phyloP scores from a whole-genome alignment of 2,888 invertebrate genomes.

The Drosophila prostipennis region DNA sequence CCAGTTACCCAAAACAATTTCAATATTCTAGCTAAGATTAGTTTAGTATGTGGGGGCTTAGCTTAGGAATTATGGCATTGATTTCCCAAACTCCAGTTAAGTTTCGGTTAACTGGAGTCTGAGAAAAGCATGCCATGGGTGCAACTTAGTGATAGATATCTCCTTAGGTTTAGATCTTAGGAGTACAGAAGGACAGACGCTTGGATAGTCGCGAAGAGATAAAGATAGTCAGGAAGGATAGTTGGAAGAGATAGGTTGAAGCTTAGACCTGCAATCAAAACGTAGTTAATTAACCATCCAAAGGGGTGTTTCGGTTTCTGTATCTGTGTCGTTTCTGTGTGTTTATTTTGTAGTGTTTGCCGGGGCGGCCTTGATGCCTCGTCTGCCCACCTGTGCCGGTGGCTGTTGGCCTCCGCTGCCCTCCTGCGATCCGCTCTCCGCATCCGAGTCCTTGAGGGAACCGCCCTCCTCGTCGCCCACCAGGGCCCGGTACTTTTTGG shows the following conservation, averaged over 20 bases:
- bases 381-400: constrained; percentile 82
- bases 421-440: constrained; percentile 83
- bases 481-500: constrained; percentile 93
- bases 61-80: constrained; percentile 11
- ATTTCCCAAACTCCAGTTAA: constrained; percentile 2
- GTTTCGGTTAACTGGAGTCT: background rate
- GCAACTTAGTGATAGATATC: constrained; percentile 28
- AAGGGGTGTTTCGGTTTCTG: constrained; percentile 13
- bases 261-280: constrained; percentile 78
- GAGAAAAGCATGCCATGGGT: constrained; percentile 19
- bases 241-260: constrained; percentile 62
- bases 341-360: constrained; percentile 21
- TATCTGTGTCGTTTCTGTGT: constrained; percentile 9
- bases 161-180: constrained; percentile 56
- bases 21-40: constrained; percentile 76
- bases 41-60: constrained; percentile 65
- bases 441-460: constrained; percentile 83
- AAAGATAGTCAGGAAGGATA: constrained; percentile 51
- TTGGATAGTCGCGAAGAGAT: constrained; percentile 64
- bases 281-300: constrained; percentile 59
- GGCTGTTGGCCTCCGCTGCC: constrained; percentile 69
- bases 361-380: constrained; percentile 53
- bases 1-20: constrained; percentile 68
- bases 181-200: constrained; percentile 44
- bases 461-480: constrained; percentile 87